phyloP scores from a whole-genome alignment of 2,113 vertebrate genomes.

The Antennarius striatus region DNA sequence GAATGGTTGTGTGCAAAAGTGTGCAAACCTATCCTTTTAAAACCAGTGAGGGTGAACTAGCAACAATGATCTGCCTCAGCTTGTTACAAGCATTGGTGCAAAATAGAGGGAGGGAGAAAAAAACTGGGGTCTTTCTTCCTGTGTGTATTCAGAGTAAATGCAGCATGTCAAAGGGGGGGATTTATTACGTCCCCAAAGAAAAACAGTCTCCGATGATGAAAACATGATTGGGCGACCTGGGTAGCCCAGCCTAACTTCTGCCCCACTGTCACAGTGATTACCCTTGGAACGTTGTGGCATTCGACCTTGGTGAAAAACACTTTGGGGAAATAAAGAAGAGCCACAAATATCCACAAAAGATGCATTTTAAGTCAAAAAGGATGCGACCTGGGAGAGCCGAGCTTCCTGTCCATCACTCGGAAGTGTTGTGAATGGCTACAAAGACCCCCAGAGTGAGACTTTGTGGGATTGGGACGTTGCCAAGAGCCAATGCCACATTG shows the following conservation, averaged over 20 bases:
- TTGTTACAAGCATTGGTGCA: constrained; percentile 74
- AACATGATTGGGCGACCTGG: constrained; percentile 71
- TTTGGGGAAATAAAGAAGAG: constrained; percentile 29
- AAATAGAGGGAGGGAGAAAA: constrained; percentile 46
- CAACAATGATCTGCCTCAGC: constrained; percentile 79
- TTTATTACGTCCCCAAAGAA: constrained; percentile 73
- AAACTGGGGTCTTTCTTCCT: constrained; percentile 65
- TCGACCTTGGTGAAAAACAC: constrained; percentile 48
- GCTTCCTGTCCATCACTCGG: constrained; percentile 71
- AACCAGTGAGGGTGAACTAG: constrained; percentile 61
- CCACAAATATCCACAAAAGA: constrained; percentile 65
- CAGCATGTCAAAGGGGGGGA: constrained; percentile 71
- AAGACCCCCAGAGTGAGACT: constrained; percentile 67
- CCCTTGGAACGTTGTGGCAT: constrained; percentile 61
- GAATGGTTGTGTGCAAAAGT: constrained; percentile 60
- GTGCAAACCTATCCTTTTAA: constrained; percentile 70
- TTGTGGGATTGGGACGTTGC: constrained; percentile 72
- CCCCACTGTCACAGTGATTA: constrained; percentile 73
- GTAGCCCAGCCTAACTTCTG: constrained; percentile 57
- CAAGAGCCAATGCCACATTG: constrained; percentile 65
- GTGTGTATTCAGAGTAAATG: constrained; percentile 77
- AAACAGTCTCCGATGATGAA: constrained; percentile 75
- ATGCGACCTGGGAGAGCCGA: constrained; percentile 60
- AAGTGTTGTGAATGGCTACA: constrained; percentile 63
- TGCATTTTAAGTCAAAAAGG: constrained; percentile 54